Base-by-base conservation (phyloP, 2,113 vertebrate species). In the Aleadryas rufinucha region DNA sequence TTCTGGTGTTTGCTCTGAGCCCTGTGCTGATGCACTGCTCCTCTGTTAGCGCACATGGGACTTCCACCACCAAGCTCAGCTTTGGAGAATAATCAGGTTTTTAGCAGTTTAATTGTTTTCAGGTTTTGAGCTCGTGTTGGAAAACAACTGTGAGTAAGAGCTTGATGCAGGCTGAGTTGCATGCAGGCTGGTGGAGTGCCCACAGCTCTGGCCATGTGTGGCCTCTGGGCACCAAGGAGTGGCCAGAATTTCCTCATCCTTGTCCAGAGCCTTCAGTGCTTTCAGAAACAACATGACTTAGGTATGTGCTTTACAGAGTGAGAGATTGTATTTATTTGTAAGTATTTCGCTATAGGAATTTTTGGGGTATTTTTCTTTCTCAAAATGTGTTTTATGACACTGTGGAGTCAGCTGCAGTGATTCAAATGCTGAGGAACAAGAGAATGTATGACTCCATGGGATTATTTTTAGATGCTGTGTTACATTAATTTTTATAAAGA, bases 391-490 rank as follows among this genome's bases (percentile, higher is more conserved):
- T 90, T 88, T 69, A 37, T 63, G 92, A 86, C 77, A 69, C 66
- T 63, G 75, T 18, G 39, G 69, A 78, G 69, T 79, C 80, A 89
- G 87, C 82, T 93, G 86, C 88, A 94, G 85, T 78, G 88, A 89
- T 63, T 74, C 30, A 97, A 92, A 79, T 33, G 54, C 79, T 84
- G 72, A 90, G 65, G 68, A 92, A 69, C 75, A 79, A 81, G 82
- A 76, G 63, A 83, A 83, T 3, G 3, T 70, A 80, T 85, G 90
- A 96, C 79, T 94, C 79, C 39, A 54, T 52, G 28, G 24, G 68
- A 71, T 75, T 93, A 86, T 93, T 90, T 94, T 97, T 95, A 95
- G 91, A 52, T 65, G 45, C 47, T 63, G 41, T 83, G 50, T 76
- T 94, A 57, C 42, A 57, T 61, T 91, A 77, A 44, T 87, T 91